Percentiles rank a stretch among this genome's conserved stretches.
These are phyloP conservation scores for Galendromus occidentalis DNA, from an alignment of 1,140 invertebrate genomes.

Conservation along the genomic window DNA sequence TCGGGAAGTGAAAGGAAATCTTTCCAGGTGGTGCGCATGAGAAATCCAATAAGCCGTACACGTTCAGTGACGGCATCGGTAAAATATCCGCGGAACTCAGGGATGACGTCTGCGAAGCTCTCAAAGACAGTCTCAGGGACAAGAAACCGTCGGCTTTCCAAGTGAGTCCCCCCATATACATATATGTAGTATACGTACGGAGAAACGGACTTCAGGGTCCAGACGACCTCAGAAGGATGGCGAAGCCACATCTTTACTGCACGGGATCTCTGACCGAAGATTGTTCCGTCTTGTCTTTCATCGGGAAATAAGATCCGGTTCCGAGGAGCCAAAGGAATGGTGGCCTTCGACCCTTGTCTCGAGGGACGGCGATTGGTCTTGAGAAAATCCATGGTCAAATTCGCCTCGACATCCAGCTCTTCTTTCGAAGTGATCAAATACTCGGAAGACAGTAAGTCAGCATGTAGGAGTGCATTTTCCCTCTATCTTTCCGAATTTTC, in stretches of 20 bases:
- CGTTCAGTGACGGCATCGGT: constrained; percentile 23
- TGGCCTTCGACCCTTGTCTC: constrained; percentile 17
- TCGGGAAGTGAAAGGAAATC: no score
- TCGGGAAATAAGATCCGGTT: constrained; percentile 19
- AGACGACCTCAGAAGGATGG: no score
- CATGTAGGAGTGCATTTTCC: neutral
- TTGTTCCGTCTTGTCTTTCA: no score
- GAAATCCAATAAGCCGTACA: constrained; percentile 16
- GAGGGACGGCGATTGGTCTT: constrained; percentile 15
- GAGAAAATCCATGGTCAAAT: constrained; percentile 24
- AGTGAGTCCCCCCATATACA: no score
- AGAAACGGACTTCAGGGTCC: no score
- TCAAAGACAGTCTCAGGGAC: neutral
- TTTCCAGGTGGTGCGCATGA: neutral
- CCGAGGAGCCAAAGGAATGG: constrained; percentile 21
- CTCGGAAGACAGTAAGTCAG: constrained; percentile 21
- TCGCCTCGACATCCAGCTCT: constrained; percentile 15
- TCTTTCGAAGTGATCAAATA: constrained; percentile 26
- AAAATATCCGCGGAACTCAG: constrained; percentile 19
- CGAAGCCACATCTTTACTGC: no score
- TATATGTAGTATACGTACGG: no score
- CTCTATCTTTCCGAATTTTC: neutral
- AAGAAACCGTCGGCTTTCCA: constrained; percentile 20
- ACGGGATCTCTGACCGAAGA: no score
- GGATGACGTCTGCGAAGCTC: constrained; percentile 11